Conservation (phyloP, 1,140 invertebrate genomes). For the Nasonia giraulti region DNA sequence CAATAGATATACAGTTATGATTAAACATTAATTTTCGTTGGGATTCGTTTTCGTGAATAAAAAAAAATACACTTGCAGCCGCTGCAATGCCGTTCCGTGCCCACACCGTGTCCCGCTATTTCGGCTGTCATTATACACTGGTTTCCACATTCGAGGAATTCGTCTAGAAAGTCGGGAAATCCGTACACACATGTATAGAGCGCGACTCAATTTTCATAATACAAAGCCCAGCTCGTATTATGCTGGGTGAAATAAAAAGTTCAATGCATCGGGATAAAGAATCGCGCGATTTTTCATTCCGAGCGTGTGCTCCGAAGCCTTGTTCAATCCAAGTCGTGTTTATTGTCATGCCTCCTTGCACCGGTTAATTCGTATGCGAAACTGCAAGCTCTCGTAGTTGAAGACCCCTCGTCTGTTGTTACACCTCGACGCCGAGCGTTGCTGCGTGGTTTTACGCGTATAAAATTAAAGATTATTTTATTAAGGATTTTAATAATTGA, state of each 20-base stretch:
- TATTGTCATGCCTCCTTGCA: neutral
- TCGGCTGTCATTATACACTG: neutral
- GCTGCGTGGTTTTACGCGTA: too few species aligned
- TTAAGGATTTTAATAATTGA: too few species aligned
- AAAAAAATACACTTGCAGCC: neutral
- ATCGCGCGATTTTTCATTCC: neutral
- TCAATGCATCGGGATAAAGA: neutral
- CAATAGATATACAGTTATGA: too few species aligned
- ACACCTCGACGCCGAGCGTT: neutral
- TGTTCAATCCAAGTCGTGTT: neutral
- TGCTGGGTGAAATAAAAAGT: too few species aligned
- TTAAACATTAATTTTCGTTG: too few species aligned
- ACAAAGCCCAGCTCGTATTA: too few species aligned
- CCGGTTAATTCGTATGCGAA: conserved; percentile 12
- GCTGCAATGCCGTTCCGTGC: neutral
- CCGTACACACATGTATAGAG: too few species aligned
- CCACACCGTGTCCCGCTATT: neutral
- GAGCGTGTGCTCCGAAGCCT: neutral
- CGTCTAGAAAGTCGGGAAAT: neutral
- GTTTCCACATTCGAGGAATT: neutral
- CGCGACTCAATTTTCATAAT: too few species aligned
- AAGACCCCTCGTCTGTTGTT: neutral
- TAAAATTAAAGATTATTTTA: too few species aligned
- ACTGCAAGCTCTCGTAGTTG: conserved; percentile 7
- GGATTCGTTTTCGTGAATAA: too few species aligned